Conservation (phyloP, 2,888 invertebrate species). For the Antheraea yamamai region DNA sequence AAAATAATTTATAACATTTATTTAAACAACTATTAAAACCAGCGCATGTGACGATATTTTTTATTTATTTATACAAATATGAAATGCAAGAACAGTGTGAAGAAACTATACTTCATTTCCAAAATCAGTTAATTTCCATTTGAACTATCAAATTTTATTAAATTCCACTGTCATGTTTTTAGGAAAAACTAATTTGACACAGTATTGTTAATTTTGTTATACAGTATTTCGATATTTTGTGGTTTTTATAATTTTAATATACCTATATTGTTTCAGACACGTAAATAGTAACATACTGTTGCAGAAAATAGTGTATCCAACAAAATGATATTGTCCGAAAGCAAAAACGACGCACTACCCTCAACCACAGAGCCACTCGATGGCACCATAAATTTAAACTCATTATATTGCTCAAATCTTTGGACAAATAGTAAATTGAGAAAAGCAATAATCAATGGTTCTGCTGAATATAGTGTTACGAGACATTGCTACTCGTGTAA, state of each 20-base stretch:
- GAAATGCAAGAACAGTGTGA: too few relatives aligned
- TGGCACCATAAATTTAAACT: conserved; percentile 62
- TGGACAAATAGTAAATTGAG: conserved; percentile 67
- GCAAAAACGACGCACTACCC: conserved; percentile 49
- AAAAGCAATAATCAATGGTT: conserved; percentile 57
- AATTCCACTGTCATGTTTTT: too few relatives aligned
- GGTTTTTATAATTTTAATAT: neutral
- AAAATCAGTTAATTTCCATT: too few relatives aligned
- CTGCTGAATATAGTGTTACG: conserved; percentile 52
- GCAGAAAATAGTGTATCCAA: conserved; percentile 29
- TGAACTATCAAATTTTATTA: too few relatives aligned
- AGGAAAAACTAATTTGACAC: neutral
- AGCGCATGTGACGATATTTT: too few relatives aligned
- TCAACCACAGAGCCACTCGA: conserved; percentile 47
- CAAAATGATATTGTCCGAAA: conserved; percentile 61
- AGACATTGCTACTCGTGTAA: conserved; percentile 71
- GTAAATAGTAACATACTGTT: conserved; percentile 26
- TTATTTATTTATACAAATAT: too few relatives aligned
- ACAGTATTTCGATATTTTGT: neutral
- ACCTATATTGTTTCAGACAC: conserved; percentile 41
- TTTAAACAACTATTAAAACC: too few relatives aligned
- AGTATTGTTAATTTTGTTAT: neutral
- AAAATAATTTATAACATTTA: neutral
- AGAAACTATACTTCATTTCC: too few relatives aligned
- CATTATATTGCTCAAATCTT: conserved; percentile 69